Evolutionary conservation across 1,140 invertebrate species (phyloP), one percentile per base, ranked within the genome.

Genomic region (Drosophila bifasciata): DNA sequence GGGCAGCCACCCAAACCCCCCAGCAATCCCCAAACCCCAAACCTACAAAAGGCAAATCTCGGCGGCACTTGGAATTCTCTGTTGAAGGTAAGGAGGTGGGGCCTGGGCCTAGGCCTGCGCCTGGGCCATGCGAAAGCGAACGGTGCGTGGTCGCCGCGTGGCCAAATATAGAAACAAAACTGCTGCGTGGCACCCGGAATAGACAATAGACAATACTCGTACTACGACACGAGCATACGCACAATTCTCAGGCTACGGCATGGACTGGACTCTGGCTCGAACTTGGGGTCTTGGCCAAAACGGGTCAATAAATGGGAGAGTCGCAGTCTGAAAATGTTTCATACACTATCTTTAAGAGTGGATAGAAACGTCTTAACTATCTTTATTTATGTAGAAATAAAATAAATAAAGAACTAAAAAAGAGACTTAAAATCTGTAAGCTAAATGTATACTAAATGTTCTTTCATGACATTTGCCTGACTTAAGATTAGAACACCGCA

Each of bases 171-270:
- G 70, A 72, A 72, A 40, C 69, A 52, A 63, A 36, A 21, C 36
- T 21, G 52, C 70, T 74, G 70, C 70, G 69, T 74, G 70, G 60
- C 59, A 11, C 69, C 71, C 46, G 25, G 48, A 21, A 53, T 63
- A 76, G 77, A 86, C 81, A 86, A 85, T 81, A 86, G 77, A 81
- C 81, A 81, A 77, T 70, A 77, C 23, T 11, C 19, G 66, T 62
- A 8, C n/a, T n/a, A n/a, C n/a, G n/a, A n/a, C n/a, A n/a, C 28
- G 32, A 36, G 32, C 9, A 71, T 68, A 85, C 81, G 81, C 81
- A 85, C 77, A 77, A 79, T 85, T 71, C 77, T 64, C 81, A 70
- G 61, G 56, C 62, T 16, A 2, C 1, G 36, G 19, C 36, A 25
- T 6, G 48, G 8, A 25, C 21, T 16, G 25, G 21, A 21, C 58